These are phyloP conservation scores for Melozone crissalis DNA, from an alignment of 2,113 vertebrate genomes.

Conservation along the genomic window DNA sequence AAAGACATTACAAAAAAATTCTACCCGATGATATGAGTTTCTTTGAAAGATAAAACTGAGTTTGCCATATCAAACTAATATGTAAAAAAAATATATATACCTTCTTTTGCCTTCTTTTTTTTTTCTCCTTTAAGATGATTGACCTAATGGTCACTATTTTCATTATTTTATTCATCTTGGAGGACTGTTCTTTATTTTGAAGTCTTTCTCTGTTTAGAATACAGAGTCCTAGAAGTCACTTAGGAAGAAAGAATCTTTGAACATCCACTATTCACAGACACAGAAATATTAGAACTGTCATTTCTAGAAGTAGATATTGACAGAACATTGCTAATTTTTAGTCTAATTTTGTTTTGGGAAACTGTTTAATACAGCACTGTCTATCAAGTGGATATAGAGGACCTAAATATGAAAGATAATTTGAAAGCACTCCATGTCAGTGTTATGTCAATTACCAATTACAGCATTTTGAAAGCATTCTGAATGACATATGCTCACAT, in stretches of 20 bases:
- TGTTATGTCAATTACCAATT: constrained; percentile 52
- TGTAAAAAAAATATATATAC: accelerated
- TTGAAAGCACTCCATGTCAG: constrained; percentile 57
- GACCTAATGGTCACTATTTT: not conserved
- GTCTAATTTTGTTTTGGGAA: constrained; percentile 66
- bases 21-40: not conserved
- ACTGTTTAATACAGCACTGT: constrained; percentile 55
- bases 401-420: constrained; percentile 54
- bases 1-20: not conserved
- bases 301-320: constrained; percentile 42
- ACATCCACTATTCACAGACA: constrained; percentile 42
- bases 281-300: constrained; percentile 64
- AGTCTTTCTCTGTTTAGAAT: constrained; percentile 5
- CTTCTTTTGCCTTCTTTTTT: not conserved
- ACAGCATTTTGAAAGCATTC: constrained; percentile 43
- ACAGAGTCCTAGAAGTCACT: constrained; percentile 25
- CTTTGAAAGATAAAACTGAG: not conserved
- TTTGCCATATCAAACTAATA: not conserved
- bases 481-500: constrained; percentile 17
- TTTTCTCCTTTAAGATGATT: not conserved
- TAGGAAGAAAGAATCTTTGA: constrained; percentile 49
- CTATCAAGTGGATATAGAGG: constrained; percentile 40
- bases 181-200: not conserved
- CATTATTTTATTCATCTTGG: not conserved
- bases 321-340: constrained; percentile 50